A percentile compares a stretch with the other conserved stretches of the same genome.
These are phyloP conservation scores for Gymnoscopelus braueri DNA, from an alignment of 2,797 vertebrate genomes.

Conservation along the genomic window DNA sequence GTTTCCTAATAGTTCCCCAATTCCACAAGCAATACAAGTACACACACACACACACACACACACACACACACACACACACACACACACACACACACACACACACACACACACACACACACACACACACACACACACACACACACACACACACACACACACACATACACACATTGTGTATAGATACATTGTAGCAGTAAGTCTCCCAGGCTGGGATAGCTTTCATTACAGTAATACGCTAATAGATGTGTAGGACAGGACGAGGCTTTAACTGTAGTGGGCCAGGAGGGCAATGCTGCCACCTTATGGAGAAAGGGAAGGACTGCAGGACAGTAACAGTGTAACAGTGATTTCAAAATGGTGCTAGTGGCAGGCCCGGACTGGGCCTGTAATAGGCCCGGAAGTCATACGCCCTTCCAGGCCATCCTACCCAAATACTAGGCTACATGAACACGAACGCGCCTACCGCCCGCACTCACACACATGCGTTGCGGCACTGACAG, in stretches of 20 bases:
- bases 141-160: constrained; percentile 18
- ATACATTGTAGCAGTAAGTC: constrained; percentile 53
- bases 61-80: constrained; percentile 7
- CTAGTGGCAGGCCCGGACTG: constrained; percentile 40
- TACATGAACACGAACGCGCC: no score
- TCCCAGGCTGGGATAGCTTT: constrained; percentile 40
- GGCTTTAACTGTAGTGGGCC: constrained; percentile 18
- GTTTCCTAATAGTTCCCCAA: no score
- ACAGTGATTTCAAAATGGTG: constrained; percentile 66
- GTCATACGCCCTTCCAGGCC: no score
- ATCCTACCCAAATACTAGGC: no score
- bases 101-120: neutral
- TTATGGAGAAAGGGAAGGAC: constrained; percentile 47
- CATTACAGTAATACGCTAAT: constrained; percentile 61
- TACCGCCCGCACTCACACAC: no score
- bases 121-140: constrained; percentile 13
- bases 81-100: constrained; percentile 7
- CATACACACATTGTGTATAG: constrained; percentile 23
- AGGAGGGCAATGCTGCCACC: constrained; percentile 60
- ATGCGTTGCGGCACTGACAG: no score
- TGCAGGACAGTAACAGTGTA: constrained; percentile 17
- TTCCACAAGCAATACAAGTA: constrained; percentile 7
- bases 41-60: constrained; percentile 17
- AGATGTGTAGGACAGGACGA: constrained; percentile 37
- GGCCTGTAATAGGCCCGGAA: no score